phyloP scores from a whole-genome alignment of 1,140 invertebrate species.

The Drosophila erecta region DNA sequence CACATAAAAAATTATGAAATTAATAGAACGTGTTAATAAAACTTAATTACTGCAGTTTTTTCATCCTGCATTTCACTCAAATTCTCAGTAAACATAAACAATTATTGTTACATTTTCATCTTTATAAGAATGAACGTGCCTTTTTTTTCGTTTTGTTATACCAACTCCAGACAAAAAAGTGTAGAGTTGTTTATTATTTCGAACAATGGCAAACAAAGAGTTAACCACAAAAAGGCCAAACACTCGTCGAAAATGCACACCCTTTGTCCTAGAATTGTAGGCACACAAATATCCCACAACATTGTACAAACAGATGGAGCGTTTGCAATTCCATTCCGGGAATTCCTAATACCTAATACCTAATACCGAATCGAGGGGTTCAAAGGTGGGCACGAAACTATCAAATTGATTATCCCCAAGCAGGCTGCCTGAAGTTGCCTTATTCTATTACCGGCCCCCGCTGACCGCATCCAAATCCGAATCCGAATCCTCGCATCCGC shows the following conservation, averaged over 20 bases:
- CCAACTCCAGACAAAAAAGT: not conserved
- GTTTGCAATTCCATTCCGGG: not conserved
- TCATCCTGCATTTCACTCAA: no score
- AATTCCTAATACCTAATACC: not conserved
- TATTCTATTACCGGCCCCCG: conserved; percentile 32
- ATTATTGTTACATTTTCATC: not conserved
- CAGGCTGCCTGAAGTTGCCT: conserved; percentile 21
- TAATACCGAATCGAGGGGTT: not conserved
- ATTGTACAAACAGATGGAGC: not conserved
- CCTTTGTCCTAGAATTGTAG: not conserved
- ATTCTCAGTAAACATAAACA: no score
- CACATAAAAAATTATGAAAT: no score
- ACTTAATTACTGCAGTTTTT: no score
- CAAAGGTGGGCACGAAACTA: conserved; percentile 36
- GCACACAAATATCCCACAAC: not conserved
- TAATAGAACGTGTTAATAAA: no score
- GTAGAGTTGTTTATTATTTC: not conserved
- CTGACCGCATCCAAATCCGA: conserved; percentile 2
- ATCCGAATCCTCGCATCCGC: not conserved
- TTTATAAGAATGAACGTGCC: not conserved
- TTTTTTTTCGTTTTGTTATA: not conserved
- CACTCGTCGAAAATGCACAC: not conserved
- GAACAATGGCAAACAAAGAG: not conserved
- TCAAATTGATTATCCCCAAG: conserved; percentile 48
- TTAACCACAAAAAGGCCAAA: not conserved